A percentile compares a stretch with the other conserved stretches of the same genome.
phyloP scores from a whole-genome alignment of 2,797 vertebrate species.

The Pangasius krempfi region DNA sequence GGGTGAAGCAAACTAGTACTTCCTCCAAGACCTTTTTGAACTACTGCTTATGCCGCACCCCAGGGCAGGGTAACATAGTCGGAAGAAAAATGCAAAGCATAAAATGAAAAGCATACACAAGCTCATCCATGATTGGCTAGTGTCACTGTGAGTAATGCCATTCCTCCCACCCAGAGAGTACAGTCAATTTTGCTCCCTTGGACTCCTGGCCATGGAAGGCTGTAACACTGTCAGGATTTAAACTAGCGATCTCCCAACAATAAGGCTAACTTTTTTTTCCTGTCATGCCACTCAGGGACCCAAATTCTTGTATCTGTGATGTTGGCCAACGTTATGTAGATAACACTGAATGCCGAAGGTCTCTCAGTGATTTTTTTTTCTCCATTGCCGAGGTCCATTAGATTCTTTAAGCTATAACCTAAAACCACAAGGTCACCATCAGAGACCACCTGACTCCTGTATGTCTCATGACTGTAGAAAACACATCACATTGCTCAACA shows the following conservation, averaged over 20 bases:
- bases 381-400: not conserved
- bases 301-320: not conserved
- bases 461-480: no score
- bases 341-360: not conserved
- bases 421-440: not conserved
- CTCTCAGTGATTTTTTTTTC: not conserved
- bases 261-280: no score
- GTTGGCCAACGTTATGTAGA: not conserved
- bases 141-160: not conserved
- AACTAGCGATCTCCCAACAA: not conserved
- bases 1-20: not conserved
- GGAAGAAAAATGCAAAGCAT: not conserved
- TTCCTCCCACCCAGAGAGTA: not conserved
- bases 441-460: not conserved
- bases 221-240: not conserved
- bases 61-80: not conserved
- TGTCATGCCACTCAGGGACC: not conserved
- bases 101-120: no score
- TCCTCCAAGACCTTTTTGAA: not conserved
- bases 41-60: not conserved
- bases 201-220: not conserved
- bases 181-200: not conserved
- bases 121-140: not conserved
- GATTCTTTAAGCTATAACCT: not conserved
- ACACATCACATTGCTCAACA: no score